A percentile compares a stretch with the other conserved stretches of the same genome.
phyloP scores from a whole-genome alignment of 1,140 invertebrate species.

The Macrobrachium rosenbergii region DNA sequence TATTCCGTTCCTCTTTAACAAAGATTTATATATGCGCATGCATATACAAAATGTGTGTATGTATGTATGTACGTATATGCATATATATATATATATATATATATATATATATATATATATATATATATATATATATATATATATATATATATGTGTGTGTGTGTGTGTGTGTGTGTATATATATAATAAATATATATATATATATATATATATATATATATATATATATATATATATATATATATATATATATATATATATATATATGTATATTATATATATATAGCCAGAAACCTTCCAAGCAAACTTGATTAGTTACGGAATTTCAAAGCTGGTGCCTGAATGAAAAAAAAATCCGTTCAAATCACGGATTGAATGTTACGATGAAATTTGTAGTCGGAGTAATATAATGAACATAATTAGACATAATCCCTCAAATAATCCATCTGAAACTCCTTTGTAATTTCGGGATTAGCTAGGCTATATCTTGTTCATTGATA shows the following conservation, averaged over 20 bases:
- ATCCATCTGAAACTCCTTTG: too few relatives aligned
- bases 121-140: background rate
- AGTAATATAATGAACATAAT: too few relatives aligned
- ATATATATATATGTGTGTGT: background rate
- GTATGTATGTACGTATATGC: background rate
- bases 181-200: background rate
- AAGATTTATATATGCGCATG: too few relatives aligned
- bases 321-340: too few relatives aligned
- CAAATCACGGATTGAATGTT: too few relatives aligned
- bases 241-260: background rate
- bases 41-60: background rate
- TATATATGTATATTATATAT: background rate
- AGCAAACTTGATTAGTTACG: background rate
- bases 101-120: slow-evolving; percentile 2
- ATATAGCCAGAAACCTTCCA: background rate
- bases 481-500: too few relatives aligned
- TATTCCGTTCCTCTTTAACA: too few relatives aligned
- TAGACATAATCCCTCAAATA: too few relatives aligned
- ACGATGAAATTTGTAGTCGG: too few relatives aligned
- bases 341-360: too few relatives aligned
- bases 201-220: background rate
- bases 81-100: background rate
- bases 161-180: background rate
- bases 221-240: background rate
- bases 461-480: too few relatives aligned